Evolutionary conservation across 2,113 vertebrate species (phyloP).

Genomic region (Barnardius zonarius): DNA sequence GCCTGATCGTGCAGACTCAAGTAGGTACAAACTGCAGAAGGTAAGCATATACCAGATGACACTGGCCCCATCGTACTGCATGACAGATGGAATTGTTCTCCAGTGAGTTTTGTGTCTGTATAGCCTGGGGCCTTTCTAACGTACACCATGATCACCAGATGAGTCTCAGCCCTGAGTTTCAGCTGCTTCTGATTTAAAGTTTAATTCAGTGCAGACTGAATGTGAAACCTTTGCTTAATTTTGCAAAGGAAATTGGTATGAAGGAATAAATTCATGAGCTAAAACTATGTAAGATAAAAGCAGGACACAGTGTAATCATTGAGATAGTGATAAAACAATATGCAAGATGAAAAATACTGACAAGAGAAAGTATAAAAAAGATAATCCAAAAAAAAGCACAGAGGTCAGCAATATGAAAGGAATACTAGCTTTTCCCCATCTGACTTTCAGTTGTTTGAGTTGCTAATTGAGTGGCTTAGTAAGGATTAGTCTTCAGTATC

Average conservation of each 20-base stretch:
- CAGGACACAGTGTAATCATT: not conserved
- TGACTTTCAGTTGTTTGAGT: not conserved
- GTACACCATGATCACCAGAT: not conserved
- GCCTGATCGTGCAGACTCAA: not conserved
- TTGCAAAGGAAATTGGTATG: not conserved
- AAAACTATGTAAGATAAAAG: not conserved
- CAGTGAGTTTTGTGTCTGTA: not conserved
- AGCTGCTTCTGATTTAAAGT: not conserved
- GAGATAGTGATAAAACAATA: not conserved
- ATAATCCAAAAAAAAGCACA: not conserved
- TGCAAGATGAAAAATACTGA: not conserved
- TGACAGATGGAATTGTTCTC: not conserved
- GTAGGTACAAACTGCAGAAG: not conserved
- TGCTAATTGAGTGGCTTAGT: not conserved
- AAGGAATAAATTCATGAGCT: not conserved
- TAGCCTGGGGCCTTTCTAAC: not conserved
- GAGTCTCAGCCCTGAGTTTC: not conserved
- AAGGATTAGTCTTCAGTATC: not conserved
- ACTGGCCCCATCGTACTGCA: accelerated
- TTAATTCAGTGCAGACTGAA: not conserved
- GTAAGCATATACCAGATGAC: not conserved
- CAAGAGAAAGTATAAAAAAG: not conserved
- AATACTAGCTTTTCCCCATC: not conserved
- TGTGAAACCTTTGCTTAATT: not conserved
- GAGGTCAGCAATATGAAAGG: not conserved